Evolutionary conservation across 1,140 invertebrate genomes (phyloP), one percentile per base, ranked within the genome.

Genomic region (Monochamus saltuarius): DNA sequence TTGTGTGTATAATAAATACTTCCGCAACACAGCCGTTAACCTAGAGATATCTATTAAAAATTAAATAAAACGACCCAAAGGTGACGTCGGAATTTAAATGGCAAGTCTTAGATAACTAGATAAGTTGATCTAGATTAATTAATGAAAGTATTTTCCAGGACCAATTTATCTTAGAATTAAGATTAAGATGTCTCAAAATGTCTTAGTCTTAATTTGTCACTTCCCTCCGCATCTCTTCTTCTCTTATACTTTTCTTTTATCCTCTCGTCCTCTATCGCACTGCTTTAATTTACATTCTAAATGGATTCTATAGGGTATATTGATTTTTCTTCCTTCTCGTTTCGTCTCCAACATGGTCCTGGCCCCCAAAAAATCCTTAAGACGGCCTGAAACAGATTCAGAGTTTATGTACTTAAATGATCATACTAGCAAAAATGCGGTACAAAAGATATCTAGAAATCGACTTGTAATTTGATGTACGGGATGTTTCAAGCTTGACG

Each of bases 131-230:
- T 73, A 75, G 74, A 75, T 75, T 75, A 75, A 75, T 75, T 75
- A 75, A 75, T 75, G 71, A 73, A 75, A 75, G 74, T 74, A 75
- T 75, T 74, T 68, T 74, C 70, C 59, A 62, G 61, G 64, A 71
- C 71, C 72, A 75, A 75, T 75, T 75, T 75, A 75, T 75, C 74
- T 75, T 73, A 71, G 73, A 75, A 73, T 75, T 74, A 74, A 75
- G 73, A 75, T 73, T 75, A 73, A 73, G 73, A 72, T 64, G 72
- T 71, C 68, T 69, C 69, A 67, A 73, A 69, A 69, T 62, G 69
- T 71, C 68, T 68, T 60, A 70, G 70, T 74, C 73, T 75, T 73
- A 73, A 75, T 75, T 75, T 73, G 70, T 73, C 72, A 71, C 69
- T 67, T 50, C 56, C 56, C 37, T 34, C 17, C 56, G 22, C 45